These are phyloP conservation scores for Morinoia aosen DNA, from an alignment of 2,888 invertebrate genomes.

Conservation along the genomic window DNA sequence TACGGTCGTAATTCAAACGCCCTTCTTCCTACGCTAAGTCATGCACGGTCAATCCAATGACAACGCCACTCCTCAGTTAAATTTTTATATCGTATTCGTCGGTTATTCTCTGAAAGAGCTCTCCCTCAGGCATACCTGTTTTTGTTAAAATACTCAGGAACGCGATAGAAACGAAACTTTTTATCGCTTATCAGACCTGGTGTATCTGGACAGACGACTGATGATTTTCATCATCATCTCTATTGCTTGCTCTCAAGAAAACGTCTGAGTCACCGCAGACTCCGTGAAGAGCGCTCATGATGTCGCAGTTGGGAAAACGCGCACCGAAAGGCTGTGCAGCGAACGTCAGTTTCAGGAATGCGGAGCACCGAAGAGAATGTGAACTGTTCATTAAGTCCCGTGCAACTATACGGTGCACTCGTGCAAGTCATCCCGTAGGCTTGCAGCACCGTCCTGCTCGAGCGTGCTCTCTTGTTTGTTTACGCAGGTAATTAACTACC, in stretches of 20 bases:
- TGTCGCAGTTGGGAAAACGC: background rate
- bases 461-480: background rate
- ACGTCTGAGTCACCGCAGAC: background rate
- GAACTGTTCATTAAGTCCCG: background rate
- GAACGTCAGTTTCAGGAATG: background rate
- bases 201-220: background rate
- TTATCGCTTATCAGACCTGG: background rate
- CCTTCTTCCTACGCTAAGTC: background rate
- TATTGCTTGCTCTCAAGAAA: background rate
- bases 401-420: background rate
- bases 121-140: background rate
- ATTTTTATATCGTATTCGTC: background rate
- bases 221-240: background rate
- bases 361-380: background rate
- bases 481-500: background rate
- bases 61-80: background rate
- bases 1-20: background rate
- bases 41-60: background rate
- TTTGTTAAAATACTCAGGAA: background rate
- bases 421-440: background rate
- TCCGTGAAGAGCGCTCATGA: background rate
- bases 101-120: background rate
- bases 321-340: background rate
- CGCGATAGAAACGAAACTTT: background rate
- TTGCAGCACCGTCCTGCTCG: background rate